Evolutionary conservation across 2,113 vertebrate species (phyloP).

Genomic region (mouse (Mus musculus)): DNA sequence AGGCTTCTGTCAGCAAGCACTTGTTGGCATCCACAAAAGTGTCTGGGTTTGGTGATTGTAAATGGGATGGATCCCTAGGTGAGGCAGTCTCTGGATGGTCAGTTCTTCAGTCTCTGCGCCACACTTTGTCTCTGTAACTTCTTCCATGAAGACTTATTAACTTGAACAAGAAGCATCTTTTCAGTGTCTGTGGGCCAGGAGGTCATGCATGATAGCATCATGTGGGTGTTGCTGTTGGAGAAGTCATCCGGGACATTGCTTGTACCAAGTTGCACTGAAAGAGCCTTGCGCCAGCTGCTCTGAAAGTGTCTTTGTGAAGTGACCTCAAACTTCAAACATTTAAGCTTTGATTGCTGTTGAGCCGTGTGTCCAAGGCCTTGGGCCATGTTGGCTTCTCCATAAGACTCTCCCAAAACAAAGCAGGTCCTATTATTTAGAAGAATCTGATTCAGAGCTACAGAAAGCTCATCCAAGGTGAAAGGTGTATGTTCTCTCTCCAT

Average conservation of each 20-base stretch:
- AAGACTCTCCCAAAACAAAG: fast-evolving
- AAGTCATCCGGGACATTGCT: not conserved
- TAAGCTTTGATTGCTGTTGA: not conserved
- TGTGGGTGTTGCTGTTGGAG: not conserved
- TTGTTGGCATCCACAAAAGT: too few species aligned
- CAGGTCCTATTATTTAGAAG: fast-evolving
- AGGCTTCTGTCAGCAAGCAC: too few species aligned
- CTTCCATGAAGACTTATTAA: not conserved
- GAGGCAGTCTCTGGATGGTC: too few species aligned
- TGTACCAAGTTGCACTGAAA: not conserved
- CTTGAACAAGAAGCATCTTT: not conserved
- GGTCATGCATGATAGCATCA: not conserved
- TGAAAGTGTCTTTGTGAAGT: not conserved
- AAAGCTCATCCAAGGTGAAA: not conserved
- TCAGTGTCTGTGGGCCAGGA: not conserved
- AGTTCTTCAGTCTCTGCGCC: too few species aligned
- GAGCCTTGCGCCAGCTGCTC: not conserved
- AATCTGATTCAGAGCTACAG: not conserved
- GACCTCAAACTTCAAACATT: fast-evolving
- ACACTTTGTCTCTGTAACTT: too few species aligned
- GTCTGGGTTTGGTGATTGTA: too few species aligned
- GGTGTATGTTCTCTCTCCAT: fast-evolving
- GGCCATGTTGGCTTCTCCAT: fast-evolving
- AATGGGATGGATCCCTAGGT: too few species aligned
- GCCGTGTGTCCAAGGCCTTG: fast-evolving